phyloP scores from a whole-genome alignment of 2,888 invertebrate genomes.

The Dryocosmus kuriphilus region DNA sequence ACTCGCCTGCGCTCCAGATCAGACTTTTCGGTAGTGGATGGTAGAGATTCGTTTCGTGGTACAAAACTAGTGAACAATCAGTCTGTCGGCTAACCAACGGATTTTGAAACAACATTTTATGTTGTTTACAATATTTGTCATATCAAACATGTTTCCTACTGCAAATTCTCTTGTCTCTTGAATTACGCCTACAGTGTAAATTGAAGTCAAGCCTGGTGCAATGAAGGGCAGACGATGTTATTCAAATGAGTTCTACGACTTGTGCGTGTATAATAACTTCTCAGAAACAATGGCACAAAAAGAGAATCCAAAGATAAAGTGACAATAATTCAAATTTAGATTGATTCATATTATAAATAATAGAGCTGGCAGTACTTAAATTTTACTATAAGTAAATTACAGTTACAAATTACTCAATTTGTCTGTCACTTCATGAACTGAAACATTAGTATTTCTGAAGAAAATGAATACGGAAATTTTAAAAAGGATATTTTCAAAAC shows the following conservation, averaged over 20 bases:
- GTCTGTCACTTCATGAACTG: background rate
- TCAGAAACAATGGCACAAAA: slow-evolving; percentile 7
- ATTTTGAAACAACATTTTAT: slow-evolving; percentile 28
- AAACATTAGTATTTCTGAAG: background rate
- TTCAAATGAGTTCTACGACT: slow-evolving; percentile 10
- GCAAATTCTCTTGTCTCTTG: background rate
- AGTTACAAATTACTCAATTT: too few relatives aligned
- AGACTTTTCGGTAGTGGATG: slow-evolving; percentile 71
- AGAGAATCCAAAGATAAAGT: background rate
- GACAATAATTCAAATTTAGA: background rate
- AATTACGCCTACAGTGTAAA: slow-evolving; percentile 14
- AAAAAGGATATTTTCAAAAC: background rate
- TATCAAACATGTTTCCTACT: background rate
- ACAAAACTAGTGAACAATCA: slow-evolving; percentile 54
- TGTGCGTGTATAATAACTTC: slow-evolving; percentile 28
- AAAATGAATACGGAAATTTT: background rate
- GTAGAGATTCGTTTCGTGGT: slow-evolving; percentile 53
- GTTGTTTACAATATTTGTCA: slow-evolving; percentile 23
- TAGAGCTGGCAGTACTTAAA: background rate
- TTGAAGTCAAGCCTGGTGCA: slow-evolving; percentile 35
- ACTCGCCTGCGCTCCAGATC: slow-evolving; percentile 74
- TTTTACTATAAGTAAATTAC: too few relatives aligned
- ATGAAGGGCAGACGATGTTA: slow-evolving; percentile 28
- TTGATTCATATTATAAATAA: background rate
- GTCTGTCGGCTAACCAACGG: slow-evolving; percentile 52